phyloP scores from a whole-genome alignment of 2,113 vertebrate species.

The Gambusia affinis region DNA sequence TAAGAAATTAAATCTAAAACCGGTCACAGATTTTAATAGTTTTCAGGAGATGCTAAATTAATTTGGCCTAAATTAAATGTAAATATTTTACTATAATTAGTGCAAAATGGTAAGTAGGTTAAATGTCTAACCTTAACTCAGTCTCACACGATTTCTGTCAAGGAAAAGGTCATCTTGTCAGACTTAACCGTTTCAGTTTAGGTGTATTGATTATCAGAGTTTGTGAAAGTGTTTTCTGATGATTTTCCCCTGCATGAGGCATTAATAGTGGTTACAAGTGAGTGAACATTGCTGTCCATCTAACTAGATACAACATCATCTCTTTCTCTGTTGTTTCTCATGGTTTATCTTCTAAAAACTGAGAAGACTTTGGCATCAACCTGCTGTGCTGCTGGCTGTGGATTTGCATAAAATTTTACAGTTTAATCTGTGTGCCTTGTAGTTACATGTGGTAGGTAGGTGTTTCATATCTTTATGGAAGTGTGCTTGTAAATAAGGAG shows the following conservation, averaged over 20 bases:
- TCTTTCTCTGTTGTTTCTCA: constrained; percentile 43
- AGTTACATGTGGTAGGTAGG: constrained; percentile 35
- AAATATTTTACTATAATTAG: too few relatives aligned
- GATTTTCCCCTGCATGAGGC: constrained; percentile 10
- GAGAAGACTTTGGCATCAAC: constrained; percentile 73
- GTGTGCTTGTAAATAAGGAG: background rate
- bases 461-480: constrained; percentile 17
- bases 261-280: constrained; percentile 6
- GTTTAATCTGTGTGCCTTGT: constrained; percentile 54
- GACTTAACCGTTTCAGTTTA: background rate
- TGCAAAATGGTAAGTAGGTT: too few relatives aligned
- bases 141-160: too few relatives aligned
- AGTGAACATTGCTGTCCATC: constrained; percentile 41
- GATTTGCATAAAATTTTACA: constrained; percentile 74
- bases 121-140: too few relatives aligned
- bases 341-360: constrained; percentile 77
- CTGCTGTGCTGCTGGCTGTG: constrained; percentile 62
- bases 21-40: too few relatives aligned
- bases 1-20: too few relatives aligned
- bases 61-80: too few relatives aligned
- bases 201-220: constrained; percentile 13
- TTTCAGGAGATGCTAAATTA: too few relatives aligned
- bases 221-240: constrained; percentile 16
- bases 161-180: background rate
- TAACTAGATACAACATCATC: constrained; percentile 21